phyloP scores from a whole-genome alignment of 92 coral and sea anemone species.

The Blastomussa wellsi region DNA sequence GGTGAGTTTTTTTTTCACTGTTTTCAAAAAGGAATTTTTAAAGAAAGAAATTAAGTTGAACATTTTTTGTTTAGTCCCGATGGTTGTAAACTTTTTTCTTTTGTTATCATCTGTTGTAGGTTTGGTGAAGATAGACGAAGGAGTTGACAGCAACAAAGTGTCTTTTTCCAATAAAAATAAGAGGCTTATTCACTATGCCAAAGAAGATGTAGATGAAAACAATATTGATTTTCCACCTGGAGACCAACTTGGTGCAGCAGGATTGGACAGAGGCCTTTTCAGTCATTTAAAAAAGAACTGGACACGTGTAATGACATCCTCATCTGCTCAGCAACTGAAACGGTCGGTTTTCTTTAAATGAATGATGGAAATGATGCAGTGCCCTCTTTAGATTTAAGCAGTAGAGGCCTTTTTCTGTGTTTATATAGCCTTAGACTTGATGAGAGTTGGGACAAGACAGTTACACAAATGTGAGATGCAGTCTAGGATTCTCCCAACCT shows the following conservation, averaged over 20 bases:
- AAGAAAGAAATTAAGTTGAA: too few species aligned
- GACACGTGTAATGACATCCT: slow-evolving; percentile 34
- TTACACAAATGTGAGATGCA: too few species aligned
- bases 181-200: slow-evolving; percentile 13
- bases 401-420: too few species aligned
- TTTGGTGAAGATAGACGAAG: not conserved
- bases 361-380: too few species aligned
- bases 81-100: not conserved
- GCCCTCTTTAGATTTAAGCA: too few species aligned
- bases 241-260: slow-evolving; percentile 84
- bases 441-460: too few species aligned
- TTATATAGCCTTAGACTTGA: too few species aligned
- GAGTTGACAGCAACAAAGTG: not conserved
- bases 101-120: not conserved
- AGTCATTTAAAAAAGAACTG: slow-evolving; percentile 80
- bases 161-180: not conserved
- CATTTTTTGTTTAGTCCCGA: not conserved
- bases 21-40: too few species aligned
- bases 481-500: too few species aligned
- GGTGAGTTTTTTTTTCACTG: slow-evolving; percentile 66
- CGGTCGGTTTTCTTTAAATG: not conserved
- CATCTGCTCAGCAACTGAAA: slow-evolving; percentile 5
- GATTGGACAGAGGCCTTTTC: slow-evolving; percentile 67
- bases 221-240: slow-evolving; percentile 74
- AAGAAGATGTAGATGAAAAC: slow-evolving; percentile 33